Evolutionary conservation across 2,888 invertebrate species (phyloP), one percentile per base, ranked within the genome.

Genomic region (Volucella inflata): DNA sequence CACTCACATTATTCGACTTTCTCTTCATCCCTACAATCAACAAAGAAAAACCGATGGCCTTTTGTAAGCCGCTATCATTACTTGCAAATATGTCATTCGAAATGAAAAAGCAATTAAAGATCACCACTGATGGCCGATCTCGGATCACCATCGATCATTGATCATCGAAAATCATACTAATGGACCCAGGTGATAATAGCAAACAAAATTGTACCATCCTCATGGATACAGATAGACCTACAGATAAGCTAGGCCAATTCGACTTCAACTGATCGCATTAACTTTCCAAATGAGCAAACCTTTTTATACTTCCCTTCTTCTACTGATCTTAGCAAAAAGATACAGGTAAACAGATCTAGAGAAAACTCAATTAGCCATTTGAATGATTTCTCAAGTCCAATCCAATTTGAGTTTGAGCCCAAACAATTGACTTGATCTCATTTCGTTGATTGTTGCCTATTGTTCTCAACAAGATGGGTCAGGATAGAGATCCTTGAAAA

Each of bases 21-120:
- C 46, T 62, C 55, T 40, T 16, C 30, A 51, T 14, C 1, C 14
- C 44, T n/a, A 1, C 38, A 16, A 21, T 14, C 44, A 75, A 74
- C 71, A 76, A 82, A 76, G 36, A 59, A 53, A 77, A 55, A 51
- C 68, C 71, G 77, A 83, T 77, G 55, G 10, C 46, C 78, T 12
- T 62, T 83, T 83, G 62, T 84, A 16, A 8, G 40, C 70, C 64
- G 57, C 65, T 67, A 81, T 67, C 87, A 87, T 88, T 87, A 87
- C 87, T 87, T 87, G 87, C 87, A 88, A 87, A 87, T 87, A 81
- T 87, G 87, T 88, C 87, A 87, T 82, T 87, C 42, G 71, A 74
- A 71, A 68, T 51, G 57, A 83, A 78, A 84, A 65, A 67, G 51
- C 53, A 80, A 74, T 77, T 81, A 64, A 82, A 68, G 78, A 87